A percentile compares a stretch with the other conserved stretches of the same genome.
Evolutionary conservation across 2,113 vertebrate species (phyloP).

Genomic region (Pycnonotus jocosus): DNA sequence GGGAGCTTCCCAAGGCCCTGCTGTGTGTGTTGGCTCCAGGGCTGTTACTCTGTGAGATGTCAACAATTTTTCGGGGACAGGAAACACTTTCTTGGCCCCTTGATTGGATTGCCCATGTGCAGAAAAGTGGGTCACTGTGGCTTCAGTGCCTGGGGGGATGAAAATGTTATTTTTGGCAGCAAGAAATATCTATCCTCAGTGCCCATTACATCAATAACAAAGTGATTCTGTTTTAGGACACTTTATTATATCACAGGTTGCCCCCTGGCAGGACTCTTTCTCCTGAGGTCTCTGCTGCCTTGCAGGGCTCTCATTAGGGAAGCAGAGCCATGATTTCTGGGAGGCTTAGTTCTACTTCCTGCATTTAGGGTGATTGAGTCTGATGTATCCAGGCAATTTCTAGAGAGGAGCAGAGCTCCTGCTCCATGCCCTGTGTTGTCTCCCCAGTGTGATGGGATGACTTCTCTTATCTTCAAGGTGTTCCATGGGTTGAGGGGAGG

Average conservation of each 20-base stretch:
- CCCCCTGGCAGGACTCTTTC: background rate
- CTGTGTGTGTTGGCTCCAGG: background rate
- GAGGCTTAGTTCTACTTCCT: background rate
- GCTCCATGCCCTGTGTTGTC: background rate
- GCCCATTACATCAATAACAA: rapidly evolving
- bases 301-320: background rate
- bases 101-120: background rate
- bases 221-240: background rate
- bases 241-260: background rate
- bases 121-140: background rate
- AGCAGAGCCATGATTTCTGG: background rate
- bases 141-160: background rate
- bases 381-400: background rate
- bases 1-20: background rate
- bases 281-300: background rate
- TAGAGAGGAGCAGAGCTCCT: background rate
- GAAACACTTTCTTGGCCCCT: background rate
- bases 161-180: background rate
- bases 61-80: background rate
- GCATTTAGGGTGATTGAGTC: background rate
- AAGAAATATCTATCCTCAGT: background rate
- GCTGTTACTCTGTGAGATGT: background rate
- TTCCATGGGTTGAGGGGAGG: background rate
- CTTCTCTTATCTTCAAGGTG: background rate
- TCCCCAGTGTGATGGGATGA: background rate